A percentile compares a stretch with the other conserved stretches of the same genome.
Conservation (phyloP, 53 echinoderm and acorn worm species). For the Luidia sarsii region DNA sequence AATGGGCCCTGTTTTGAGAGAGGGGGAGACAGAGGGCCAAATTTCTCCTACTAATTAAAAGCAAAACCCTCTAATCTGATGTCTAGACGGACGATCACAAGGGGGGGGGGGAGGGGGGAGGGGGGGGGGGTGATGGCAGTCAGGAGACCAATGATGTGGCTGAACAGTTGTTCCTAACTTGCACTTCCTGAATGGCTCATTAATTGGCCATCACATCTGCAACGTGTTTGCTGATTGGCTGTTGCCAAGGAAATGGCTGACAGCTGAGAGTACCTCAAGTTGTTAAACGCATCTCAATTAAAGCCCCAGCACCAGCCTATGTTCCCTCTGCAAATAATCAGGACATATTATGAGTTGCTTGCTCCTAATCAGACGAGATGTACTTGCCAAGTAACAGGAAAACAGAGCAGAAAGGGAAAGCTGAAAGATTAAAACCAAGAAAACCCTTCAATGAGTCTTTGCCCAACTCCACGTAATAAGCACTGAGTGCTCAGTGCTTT, state of each 20-base stretch:
- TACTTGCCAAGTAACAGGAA: too few species aligned
- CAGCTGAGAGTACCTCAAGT: not conserved
- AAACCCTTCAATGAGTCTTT: too few species aligned
- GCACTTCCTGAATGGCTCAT: conserved; percentile 20
- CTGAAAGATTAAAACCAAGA: too few species aligned
- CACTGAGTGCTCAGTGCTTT: too few species aligned
- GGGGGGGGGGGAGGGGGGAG: conserved; percentile 2
- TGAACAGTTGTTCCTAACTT: conserved; percentile 29
- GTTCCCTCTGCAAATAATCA: too few species aligned
- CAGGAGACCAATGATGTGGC: conserved; percentile 11
- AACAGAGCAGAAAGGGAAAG: too few species aligned
- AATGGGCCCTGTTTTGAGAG: too few species aligned
- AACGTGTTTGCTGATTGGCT: conserved; percentile 27
- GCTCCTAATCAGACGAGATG: too few species aligned
- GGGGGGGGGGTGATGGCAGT: not conserved
- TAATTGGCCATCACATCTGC: conserved; percentile 23
- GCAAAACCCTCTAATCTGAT: conserved; percentile 20
- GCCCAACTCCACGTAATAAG: too few species aligned
- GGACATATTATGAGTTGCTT: too few species aligned
- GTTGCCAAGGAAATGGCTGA: conserved; percentile 33
- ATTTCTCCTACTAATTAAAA: conserved; percentile 20
- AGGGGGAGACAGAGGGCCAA: not conserved
- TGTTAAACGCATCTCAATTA: not conserved
- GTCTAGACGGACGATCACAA: conserved; percentile 44
- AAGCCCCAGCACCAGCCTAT: too few species aligned